phyloP scores from a whole-genome alignment of 2,113 vertebrate genomes.

The Carollia perspicillata region DNA sequence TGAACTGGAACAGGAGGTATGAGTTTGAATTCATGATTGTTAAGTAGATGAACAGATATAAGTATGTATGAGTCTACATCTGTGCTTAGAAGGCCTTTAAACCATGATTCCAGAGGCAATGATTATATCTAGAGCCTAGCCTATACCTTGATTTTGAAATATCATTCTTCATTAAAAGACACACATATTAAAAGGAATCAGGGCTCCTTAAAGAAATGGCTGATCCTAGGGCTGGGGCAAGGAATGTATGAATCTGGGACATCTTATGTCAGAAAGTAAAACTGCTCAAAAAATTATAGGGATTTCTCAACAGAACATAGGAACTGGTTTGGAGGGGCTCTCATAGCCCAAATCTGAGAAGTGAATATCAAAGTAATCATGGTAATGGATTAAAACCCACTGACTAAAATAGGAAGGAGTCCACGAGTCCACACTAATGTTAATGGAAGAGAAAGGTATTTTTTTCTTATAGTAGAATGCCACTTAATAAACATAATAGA shows the following conservation, averaged over 20 bases:
- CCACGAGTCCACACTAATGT: background rate
- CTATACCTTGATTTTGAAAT: slow-evolving; percentile 2
- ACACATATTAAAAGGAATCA: slow-evolving; percentile 32
- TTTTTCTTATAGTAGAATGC: background rate
- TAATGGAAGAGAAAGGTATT: background rate
- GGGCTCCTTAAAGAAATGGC: slow-evolving; percentile 14
- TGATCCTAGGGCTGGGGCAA: background rate
- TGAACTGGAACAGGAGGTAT: background rate
- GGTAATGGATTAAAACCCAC: slow-evolving; percentile 10
- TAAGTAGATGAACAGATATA: background rate
- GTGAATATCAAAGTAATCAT: slow-evolving; percentile 10
- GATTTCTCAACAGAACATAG: background rate
- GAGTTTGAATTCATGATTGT: background rate
- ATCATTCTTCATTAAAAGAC: background rate
- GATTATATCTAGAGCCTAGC: background rate
- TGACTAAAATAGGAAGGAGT: background rate
- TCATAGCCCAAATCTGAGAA: background rate
- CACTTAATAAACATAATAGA: background rate
- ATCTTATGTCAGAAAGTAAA: slow-evolving; percentile 4
- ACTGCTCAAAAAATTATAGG: background rate
- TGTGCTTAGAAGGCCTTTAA: background rate
- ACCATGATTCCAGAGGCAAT: background rate
- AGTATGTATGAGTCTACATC: background rate
- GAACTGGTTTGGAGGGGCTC: background rate
- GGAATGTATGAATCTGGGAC: background rate